phyloP scores from a whole-genome alignment of 2,888 invertebrate genomes.

The Melanostoma scalare region DNA sequence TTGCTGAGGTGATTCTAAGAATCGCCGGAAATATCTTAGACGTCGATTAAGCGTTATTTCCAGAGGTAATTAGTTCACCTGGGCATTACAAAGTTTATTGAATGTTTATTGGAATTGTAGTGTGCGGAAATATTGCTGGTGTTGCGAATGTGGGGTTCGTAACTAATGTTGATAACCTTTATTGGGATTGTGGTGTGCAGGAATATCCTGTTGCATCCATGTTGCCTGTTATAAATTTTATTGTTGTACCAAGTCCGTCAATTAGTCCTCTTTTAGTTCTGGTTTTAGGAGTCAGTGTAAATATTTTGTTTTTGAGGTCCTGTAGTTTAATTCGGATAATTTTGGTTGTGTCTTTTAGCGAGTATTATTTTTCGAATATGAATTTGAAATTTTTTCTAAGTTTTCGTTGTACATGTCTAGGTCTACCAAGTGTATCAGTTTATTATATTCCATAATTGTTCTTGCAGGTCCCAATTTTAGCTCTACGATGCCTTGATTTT shows the following conservation, averaged over 20 bases:
- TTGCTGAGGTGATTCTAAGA: too few relatives aligned
- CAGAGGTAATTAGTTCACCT: too few relatives aligned
- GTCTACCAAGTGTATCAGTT: conserved; percentile 14
- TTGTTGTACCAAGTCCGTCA: conserved; percentile 16
- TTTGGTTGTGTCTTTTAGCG: conserved; percentile 17
- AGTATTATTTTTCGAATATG: neutral
- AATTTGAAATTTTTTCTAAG: conserved; percentile 5
- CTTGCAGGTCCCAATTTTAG: too few relatives aligned
- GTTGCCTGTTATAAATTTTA: conserved; percentile 32
- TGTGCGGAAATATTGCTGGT: too few relatives aligned
- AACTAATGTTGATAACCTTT: too few relatives aligned
- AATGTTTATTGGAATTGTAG: too few relatives aligned
- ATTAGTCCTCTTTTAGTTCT: conserved; percentile 41
- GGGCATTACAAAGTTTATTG: too few relatives aligned
- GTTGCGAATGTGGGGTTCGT: too few relatives aligned
- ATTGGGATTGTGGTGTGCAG: too few relatives aligned
- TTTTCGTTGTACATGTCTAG: conserved; percentile 7
- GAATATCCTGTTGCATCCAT: conserved; percentile 36
- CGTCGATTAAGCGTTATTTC: too few relatives aligned
- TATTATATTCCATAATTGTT: conserved; percentile 6
- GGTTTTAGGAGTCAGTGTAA: conserved; percentile 13
- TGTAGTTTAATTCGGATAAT: conserved; percentile 15
- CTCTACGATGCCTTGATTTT: too few relatives aligned
- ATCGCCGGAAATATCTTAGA: too few relatives aligned
- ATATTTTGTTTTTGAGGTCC: conserved; percentile 2